These are phyloP conservation scores for Cetoscarus ocellatus DNA, from an alignment of 2,797 vertebrate species.

Conservation along the genomic window DNA sequence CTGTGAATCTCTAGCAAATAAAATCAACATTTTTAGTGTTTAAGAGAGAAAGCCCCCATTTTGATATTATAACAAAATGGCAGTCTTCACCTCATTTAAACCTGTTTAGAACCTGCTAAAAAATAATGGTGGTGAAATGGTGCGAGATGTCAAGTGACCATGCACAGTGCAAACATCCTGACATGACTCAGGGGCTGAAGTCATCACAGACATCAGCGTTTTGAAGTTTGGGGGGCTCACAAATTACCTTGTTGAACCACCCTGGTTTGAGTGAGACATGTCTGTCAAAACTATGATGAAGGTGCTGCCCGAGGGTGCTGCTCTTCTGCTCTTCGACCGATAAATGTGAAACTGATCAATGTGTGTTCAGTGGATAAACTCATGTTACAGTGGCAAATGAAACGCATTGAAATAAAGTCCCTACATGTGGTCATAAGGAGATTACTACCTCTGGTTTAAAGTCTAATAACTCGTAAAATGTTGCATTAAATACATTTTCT, in stretches of 20 bases:
- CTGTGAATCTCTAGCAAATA: too few species aligned
- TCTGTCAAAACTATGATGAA: slow-evolving; percentile 72
- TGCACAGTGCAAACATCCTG: slow-evolving; percentile 60
- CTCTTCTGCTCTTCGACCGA: slow-evolving; percentile 36
- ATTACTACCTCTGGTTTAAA: neutral
- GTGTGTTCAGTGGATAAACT: slow-evolving; percentile 16
- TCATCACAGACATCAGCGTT: slow-evolving; percentile 73
- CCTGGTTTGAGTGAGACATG: slow-evolving; percentile 74
- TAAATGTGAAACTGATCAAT: slow-evolving; percentile 26
- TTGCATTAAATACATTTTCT: neutral
- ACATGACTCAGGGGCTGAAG: slow-evolving; percentile 67
- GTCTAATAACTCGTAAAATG: neutral
- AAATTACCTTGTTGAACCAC: slow-evolving; percentile 81
- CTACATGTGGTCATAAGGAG: neutral
- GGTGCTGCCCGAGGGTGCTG: slow-evolving; percentile 53
- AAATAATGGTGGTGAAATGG: slow-evolving; percentile 24
- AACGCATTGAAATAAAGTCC: neutral
- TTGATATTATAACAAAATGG: slow-evolving; percentile 2
- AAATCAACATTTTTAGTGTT: too few species aligned
- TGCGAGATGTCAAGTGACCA: slow-evolving; percentile 38
- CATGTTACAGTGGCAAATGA: slow-evolving; percentile 6
- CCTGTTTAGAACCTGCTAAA: slow-evolving; percentile 17
- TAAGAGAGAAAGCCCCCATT: neutral
- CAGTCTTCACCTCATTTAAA: slow-evolving; percentile 44
- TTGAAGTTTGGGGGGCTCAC: slow-evolving; percentile 78